Evolutionary conservation across 2,888 invertebrate genomes (phyloP).

Genomic region (Apodemia mormo): DNA sequence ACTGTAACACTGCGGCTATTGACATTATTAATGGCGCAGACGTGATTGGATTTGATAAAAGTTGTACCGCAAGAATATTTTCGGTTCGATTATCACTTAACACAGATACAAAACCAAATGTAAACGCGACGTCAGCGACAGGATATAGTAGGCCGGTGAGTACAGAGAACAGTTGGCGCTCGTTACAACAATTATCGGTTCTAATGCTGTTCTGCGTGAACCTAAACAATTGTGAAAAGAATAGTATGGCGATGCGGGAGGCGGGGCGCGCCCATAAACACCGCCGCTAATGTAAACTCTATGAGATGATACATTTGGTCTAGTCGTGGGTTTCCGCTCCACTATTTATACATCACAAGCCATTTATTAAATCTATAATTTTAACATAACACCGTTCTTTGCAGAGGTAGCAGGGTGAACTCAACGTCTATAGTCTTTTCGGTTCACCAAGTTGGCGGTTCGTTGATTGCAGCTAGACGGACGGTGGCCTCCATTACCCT

Average conservation of each 20-base stretch:
- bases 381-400: no score
- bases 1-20: no score
- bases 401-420: no score
- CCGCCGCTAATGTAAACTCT: slow-evolving; percentile 57
- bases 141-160: background rate
- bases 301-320: slow-evolving; percentile 67
- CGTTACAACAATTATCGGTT: slow-evolving; percentile 46
- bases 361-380: no score
- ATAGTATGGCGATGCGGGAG: slow-evolving; percentile 58
- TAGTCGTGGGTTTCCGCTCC: slow-evolving; percentile 38
- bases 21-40: no score
- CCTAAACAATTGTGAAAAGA: slow-evolving; percentile 62
- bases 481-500: no score
- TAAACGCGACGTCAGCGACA: no score
- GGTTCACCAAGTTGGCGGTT: no score
- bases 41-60: background rate
- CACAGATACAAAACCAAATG: no score
- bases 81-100: background rate
- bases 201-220: slow-evolving; percentile 63
- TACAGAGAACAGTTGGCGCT: slow-evolving; percentile 55
- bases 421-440: no score
- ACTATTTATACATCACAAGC: slow-evolving; percentile 11
- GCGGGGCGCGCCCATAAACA: slow-evolving; percentile 53
- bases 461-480: no score
- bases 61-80: background rate